Percentiles rank a stretch among this genome's conserved stretches.
phyloP scores from a whole-genome alignment of 2,797 vertebrate genomes.

The Champsocephalus esox region DNA sequence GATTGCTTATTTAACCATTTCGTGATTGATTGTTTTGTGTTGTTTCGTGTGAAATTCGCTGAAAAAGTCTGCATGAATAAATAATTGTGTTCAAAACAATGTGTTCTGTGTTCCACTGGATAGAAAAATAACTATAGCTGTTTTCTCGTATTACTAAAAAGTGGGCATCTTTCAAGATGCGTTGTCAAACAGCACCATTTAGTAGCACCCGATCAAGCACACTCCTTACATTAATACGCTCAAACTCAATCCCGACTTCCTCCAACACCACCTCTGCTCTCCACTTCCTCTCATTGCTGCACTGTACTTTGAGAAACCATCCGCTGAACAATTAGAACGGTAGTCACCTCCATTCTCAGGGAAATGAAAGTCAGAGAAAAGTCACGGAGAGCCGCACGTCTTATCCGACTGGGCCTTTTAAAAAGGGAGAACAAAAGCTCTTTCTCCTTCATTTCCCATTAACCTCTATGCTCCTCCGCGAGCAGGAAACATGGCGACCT shows the following conservation, averaged over 20 bases:
- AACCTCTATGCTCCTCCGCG: slow-evolving; percentile 76
- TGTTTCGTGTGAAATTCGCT: not conserved
- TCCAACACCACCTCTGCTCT: slow-evolving; percentile 38
- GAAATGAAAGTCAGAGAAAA: slow-evolving; percentile 78
- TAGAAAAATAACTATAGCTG: not conserved
- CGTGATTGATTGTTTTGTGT: no score
- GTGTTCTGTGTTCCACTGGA: not conserved
- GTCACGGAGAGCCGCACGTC: slow-evolving; percentile 72
- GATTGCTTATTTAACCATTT: not conserved
- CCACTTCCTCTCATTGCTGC: slow-evolving; percentile 45
- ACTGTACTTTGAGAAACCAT: slow-evolving; percentile 47
- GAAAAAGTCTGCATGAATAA: not conserved
- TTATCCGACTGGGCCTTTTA: slow-evolving; percentile 68
- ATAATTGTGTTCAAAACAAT: not conserved
- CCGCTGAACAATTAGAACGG: slow-evolving; percentile 65
- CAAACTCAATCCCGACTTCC: slow-evolving; percentile 30
- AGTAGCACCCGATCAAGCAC: not conserved
- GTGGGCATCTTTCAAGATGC: not conserved
- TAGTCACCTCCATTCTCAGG: slow-evolving; percentile 58
- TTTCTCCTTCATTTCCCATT: slow-evolving; percentile 82
- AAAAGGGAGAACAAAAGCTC: slow-evolving; percentile 80
- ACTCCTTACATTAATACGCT: slow-evolving; percentile 30
- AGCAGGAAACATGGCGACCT: slow-evolving; percentile 80
- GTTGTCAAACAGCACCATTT: not conserved
- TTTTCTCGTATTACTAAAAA: not conserved